Evolutionary conservation across 2,797 vertebrate species (phyloP).

Genomic region (Scomberomorus guttatus): DNA sequence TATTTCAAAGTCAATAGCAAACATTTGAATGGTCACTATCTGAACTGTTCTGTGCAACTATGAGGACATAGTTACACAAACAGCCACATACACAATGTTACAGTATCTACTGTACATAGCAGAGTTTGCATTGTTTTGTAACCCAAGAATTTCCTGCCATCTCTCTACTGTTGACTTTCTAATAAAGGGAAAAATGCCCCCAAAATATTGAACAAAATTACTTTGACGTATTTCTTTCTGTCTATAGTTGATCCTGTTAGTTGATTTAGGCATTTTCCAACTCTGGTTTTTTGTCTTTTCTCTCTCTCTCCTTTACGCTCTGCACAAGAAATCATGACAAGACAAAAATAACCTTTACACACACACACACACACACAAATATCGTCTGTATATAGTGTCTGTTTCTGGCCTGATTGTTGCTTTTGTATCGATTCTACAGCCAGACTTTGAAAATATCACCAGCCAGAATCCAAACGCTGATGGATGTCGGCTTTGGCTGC

Average conservation of each 20-base stretch:
- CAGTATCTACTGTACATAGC: too few species aligned
- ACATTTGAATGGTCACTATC: neutral
- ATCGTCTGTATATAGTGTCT: neutral
- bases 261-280: neutral
- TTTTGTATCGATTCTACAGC: slow-evolving; percentile 34
- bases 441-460: slow-evolving; percentile 51
- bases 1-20: neutral
- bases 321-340: too few species aligned
- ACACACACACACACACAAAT: neutral
- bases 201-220: too few species aligned
- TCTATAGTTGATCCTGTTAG: too few species aligned
- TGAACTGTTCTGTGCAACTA: neutral
- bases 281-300: neutral
- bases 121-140: too few species aligned
- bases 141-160: too few species aligned
- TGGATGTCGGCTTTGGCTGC: slow-evolving; percentile 59
- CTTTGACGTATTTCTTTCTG: too few species aligned
- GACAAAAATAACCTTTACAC: neutral
- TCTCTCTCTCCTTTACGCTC: neutral
- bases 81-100: neutral
- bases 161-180: too few species aligned
- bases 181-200: too few species aligned
- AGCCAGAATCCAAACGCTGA: slow-evolving; percentile 49
- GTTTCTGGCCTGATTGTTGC: slow-evolving; percentile 19
- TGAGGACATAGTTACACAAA: neutral